Conservation (phyloP, 2,113 vertebrate species). For the Puma concolor region DNA sequence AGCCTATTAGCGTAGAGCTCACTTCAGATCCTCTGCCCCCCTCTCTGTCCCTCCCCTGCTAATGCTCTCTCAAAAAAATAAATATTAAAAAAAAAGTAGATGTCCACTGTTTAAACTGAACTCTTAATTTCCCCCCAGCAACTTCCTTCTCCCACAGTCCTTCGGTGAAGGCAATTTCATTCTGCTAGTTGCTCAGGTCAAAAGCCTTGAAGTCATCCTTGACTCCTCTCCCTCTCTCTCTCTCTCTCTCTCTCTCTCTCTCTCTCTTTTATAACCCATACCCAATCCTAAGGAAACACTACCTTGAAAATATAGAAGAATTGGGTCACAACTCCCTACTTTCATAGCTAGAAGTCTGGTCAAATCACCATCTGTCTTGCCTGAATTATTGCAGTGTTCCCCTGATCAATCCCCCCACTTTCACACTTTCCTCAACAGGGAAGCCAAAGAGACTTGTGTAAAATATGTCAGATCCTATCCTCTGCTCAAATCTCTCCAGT, state of each 20-base stretch:
- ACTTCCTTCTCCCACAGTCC: background rate
- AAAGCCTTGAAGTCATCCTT: background rate
- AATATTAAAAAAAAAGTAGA: background rate
- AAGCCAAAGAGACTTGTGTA: background rate
- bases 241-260: background rate
- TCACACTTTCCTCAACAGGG: background rate
- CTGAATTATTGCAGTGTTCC: background rate
- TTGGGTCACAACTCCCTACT: background rate
- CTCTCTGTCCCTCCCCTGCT: too few species aligned
- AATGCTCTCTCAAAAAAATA: too few species aligned
- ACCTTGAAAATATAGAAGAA: background rate
- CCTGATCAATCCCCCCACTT: background rate
- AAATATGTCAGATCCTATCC: background rate
- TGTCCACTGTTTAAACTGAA: background rate
- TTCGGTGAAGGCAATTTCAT: background rate
- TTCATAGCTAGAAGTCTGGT: background rate
- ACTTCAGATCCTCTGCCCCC: too few species aligned
- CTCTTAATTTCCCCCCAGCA: background rate
- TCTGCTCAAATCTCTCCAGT: background rate
- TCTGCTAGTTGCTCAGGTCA: background rate
- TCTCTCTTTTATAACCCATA: background rate
- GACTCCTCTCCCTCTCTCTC: background rate
- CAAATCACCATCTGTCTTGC: background rate
- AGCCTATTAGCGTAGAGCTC: too few species aligned
- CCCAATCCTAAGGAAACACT: background rate